phyloP scores from a whole-genome alignment of 2,113 vertebrate genomes.

The Pimephales promelas region DNA sequence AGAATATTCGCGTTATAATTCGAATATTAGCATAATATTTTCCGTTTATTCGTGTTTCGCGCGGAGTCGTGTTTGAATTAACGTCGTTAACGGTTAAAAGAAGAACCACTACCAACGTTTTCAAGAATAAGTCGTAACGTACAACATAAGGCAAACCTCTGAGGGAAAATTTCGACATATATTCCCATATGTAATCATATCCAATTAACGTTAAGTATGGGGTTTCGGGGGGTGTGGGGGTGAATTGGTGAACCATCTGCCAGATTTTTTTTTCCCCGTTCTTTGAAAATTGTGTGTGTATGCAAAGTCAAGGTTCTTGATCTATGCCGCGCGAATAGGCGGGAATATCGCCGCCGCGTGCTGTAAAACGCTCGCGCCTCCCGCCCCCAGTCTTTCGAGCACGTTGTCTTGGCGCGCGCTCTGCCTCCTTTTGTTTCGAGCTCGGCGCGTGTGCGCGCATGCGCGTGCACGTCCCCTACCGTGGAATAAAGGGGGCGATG shows the following conservation, averaged over 20 bases:
- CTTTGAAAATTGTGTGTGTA: neutral
- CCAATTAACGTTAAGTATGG: neutral
- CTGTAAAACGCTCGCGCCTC: conserved; percentile 24
- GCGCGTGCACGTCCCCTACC: neutral
- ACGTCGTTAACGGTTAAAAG: neutral
- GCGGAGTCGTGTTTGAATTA: neutral
- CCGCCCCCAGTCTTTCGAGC: conserved; percentile 40
- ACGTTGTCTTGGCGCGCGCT: conserved; percentile 22
- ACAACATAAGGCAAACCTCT: neutral
- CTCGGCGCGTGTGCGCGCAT: conserved; percentile 40
- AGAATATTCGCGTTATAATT: too few relatives aligned
- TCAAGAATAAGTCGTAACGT: neutral
- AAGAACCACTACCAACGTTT: neutral
- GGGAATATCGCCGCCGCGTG: conserved; percentile 48
- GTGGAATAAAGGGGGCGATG: neutral
- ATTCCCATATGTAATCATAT: neutral
- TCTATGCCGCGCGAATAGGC: conserved; percentile 51
- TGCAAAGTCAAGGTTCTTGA: conserved; percentile 18
- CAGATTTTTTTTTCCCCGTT: neutral
- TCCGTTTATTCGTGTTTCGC: neutral
- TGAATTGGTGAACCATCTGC: conserved; percentile 4
- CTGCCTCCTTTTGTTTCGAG: conserved; percentile 54
- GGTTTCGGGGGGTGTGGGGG: neutral
- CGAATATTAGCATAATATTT: accelerated
- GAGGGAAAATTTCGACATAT: neutral